These are phyloP conservation scores for Andrena fulva DNA, from an alignment of 2,888 invertebrate species.

Conservation along the genomic window DNA sequence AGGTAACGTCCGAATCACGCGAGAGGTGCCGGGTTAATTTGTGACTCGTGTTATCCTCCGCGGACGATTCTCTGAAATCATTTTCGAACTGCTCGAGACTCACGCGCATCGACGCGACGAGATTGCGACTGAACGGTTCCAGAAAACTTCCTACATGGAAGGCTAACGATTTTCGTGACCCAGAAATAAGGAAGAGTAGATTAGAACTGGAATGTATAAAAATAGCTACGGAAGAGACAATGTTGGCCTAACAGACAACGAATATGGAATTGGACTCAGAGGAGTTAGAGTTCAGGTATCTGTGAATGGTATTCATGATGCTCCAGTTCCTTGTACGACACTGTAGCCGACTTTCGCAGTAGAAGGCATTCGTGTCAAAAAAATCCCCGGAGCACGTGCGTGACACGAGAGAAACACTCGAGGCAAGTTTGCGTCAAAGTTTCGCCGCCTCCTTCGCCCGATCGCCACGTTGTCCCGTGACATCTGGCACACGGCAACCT, in stretches of 20 bases:
- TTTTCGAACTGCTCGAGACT: conserved; percentile 48
- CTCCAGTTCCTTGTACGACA: not conserved
- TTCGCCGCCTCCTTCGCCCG: conserved; percentile 68
- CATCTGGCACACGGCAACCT: conserved; percentile 83
- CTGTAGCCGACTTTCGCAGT: not conserved
- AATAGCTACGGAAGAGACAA: too few species aligned
- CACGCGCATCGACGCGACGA: conserved; percentile 43
- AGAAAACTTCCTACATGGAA: conserved; percentile 21
- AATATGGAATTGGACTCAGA: too few species aligned
- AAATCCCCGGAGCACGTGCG: conserved; percentile 65
- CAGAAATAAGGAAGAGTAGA: not conserved
- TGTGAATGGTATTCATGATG: not conserved
- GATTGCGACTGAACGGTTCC: conserved; percentile 22
- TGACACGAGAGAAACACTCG: conserved; percentile 73
- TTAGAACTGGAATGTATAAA: too few species aligned
- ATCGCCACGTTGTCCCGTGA: conserved; percentile 72
- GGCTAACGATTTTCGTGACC: not conserved
- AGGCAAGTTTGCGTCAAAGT: conserved; percentile 68
- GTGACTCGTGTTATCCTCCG: conserved; percentile 65
- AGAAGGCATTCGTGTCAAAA: not conserved
- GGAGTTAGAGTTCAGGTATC: not conserved
- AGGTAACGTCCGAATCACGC: conserved; percentile 77
- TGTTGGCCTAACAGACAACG: too few species aligned
- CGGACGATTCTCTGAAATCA: conserved; percentile 64
- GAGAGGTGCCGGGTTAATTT: conserved; percentile 79